A percentile compares a stretch with the other conserved stretches of the same genome.
phyloP scores from a whole-genome alignment of 2,888 invertebrate genomes.

The Odontocerum albicorne region DNA sequence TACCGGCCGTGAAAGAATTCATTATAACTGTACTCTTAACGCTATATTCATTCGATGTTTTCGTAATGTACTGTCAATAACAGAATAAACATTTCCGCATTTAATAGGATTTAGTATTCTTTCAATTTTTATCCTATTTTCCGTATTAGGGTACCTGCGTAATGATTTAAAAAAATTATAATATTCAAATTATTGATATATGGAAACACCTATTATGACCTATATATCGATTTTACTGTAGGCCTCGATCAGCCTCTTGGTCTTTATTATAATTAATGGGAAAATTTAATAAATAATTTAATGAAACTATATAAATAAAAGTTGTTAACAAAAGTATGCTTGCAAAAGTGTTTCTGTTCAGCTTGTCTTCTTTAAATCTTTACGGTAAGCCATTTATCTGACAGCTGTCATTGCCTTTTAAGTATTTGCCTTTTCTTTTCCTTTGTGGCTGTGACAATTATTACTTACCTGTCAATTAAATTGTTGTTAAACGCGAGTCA shows the following conservation, averaged over 20 bases:
- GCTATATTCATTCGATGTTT: too few species aligned
- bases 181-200: neutral
- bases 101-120: too few species aligned
- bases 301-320: constrained; percentile 8
- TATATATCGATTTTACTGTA: constrained; percentile 28
- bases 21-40: too few species aligned
- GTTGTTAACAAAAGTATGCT: constrained; percentile 17
- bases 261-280: constrained; percentile 13
- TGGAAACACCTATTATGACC: constrained; percentile 20
- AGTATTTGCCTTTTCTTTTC: neutral
- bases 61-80: too few species aligned
- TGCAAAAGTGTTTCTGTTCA: constrained; percentile 15
- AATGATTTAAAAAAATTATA: too few species aligned
- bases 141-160: too few species aligned
- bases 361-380: constrained; percentile 17
- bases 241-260: constrained; percentile 12
- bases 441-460: too few species aligned
- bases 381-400: constrained; percentile 20
- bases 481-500: too few species aligned
- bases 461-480: too few species aligned
- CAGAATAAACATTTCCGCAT: too few species aligned
- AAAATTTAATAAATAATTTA: constrained; percentile 2
- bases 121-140: too few species aligned
- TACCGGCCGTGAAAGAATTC: too few species aligned
- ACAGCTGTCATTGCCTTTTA: constrained; percentile 26